Percentiles rank a stretch among this genome's conserved stretches.
Evolutionary conservation across 2,113 vertebrate species (phyloP).

Genomic region (Cyanoderma ruficeps): DNA sequence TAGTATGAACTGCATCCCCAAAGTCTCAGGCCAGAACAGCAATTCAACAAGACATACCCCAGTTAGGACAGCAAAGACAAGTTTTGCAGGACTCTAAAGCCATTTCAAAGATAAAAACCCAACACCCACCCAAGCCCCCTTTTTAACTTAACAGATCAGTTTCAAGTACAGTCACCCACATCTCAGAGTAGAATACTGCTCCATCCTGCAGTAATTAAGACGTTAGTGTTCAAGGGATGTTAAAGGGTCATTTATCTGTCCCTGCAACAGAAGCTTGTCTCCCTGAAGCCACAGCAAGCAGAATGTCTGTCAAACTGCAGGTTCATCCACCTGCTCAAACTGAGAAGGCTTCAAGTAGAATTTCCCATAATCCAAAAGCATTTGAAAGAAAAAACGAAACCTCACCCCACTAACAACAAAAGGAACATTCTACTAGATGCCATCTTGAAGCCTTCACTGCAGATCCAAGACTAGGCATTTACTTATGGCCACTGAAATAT

Average conservation of each 20-base stretch:
- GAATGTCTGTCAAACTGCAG: background rate
- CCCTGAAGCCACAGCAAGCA: background rate
- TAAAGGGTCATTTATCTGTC: background rate
- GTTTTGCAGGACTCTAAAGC: background rate
- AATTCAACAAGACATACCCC: background rate
- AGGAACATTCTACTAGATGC: background rate
- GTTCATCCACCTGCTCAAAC: background rate
- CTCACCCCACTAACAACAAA: background rate
- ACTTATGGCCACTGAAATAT: background rate
- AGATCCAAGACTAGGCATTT: background rate
- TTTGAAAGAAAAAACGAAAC: background rate
- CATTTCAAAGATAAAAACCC: background rate
- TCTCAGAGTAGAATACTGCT: background rate
- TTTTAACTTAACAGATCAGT: background rate
- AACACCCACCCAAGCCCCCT: background rate
- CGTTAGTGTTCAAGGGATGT: background rate
- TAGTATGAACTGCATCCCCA: background rate
- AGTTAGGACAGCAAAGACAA: background rate
- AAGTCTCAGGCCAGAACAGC: background rate
- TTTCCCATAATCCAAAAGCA: background rate
- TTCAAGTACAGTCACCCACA: background rate
- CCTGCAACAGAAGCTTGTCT: background rate
- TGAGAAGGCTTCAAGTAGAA: background rate
- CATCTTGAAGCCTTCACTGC: background rate
- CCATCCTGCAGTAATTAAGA: background rate